Conservation (phyloP, 2,888 invertebrate species). For the Diogma glabrata region DNA sequence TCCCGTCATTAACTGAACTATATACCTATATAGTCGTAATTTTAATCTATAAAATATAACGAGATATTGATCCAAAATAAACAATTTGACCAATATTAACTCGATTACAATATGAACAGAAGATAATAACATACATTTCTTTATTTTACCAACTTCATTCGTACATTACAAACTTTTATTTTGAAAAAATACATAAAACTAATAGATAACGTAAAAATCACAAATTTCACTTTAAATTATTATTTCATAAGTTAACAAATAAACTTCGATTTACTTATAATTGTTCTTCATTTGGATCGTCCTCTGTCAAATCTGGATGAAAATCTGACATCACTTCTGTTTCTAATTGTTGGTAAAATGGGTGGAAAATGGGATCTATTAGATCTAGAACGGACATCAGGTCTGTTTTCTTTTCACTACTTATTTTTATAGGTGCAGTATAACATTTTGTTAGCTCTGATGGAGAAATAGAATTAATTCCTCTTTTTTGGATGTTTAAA, state of each 20-base stretch:
- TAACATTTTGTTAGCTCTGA: neutral
- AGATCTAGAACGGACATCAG: neutral
- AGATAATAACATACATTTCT: neutral
- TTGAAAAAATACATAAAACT: neutral
- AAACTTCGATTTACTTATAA: neutral
- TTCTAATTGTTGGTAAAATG: neutral
- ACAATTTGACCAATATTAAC: constrained; percentile 1
- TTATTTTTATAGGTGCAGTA: neutral
- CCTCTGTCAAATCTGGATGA: neutral
- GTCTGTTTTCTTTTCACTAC: neutral
- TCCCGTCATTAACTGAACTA: neutral
- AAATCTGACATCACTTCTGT: neutral
- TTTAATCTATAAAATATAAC: neutral
- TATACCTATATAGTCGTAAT: neutral
- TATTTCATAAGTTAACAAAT: too few species aligned
- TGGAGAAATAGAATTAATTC: neutral
- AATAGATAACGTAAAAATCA: neutral
- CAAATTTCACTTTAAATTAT: neutral
- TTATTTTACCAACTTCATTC: neutral
- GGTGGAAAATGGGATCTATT: neutral
- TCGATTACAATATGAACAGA: neutral
- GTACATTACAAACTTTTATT: neutral
- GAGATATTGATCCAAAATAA: neutral
- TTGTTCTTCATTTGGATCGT: neutral
- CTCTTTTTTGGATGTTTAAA: too few species aligned